Base-by-base conservation (phyloP, 2,888 invertebrate genomes). In the Macropis europaea region DNA sequence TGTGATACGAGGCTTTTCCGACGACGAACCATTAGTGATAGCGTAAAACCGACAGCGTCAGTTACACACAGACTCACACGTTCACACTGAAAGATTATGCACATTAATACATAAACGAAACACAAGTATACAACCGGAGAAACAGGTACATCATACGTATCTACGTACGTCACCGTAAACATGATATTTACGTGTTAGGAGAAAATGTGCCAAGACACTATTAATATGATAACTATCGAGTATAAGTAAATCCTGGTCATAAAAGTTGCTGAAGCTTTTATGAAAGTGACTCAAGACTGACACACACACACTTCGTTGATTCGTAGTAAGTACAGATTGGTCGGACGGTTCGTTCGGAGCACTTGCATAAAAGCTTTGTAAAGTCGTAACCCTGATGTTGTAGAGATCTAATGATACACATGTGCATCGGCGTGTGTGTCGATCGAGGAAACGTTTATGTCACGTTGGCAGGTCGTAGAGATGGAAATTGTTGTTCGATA, bases 1-100 rank as follows among this genome's bases (percentile, higher is more conserved):
- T 34, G 95, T 97, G 79, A 97, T 97, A 86, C 94, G 95, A 88
- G 96, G 97, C 26, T 97, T 97, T 90, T 96, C 97, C 0, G 98
- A 97, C 89, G 97, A 97, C 90, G 98, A 97, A 90, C 97, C 97
- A 61, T 92, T 98, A 81, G 97, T 98, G 82, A 95, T 97, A 89
- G 97, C 97, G 83, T 97, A 93, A 93, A 85, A 48, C 13, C 17
- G 22, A 6, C 9, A 2, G 15, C 26, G 19, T 7, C 15, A 6
- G 28, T 26, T 15, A 54, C 11, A 30, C 17, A 53, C 15, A 17
- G n/a, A n/a, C n/a, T 24, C n/a, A 30, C 9, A 36, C 32, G 32
- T 43, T 42, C 64, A 30, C 59, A 45, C 5, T 19, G 30, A 28
- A n/a, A n/a, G n/a, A 54, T 15, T 36, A 59, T 45, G 22, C 48